Evolutionary conservation across 2,888 invertebrate species (phyloP).

Genomic region (Clunio marinus): DNA sequence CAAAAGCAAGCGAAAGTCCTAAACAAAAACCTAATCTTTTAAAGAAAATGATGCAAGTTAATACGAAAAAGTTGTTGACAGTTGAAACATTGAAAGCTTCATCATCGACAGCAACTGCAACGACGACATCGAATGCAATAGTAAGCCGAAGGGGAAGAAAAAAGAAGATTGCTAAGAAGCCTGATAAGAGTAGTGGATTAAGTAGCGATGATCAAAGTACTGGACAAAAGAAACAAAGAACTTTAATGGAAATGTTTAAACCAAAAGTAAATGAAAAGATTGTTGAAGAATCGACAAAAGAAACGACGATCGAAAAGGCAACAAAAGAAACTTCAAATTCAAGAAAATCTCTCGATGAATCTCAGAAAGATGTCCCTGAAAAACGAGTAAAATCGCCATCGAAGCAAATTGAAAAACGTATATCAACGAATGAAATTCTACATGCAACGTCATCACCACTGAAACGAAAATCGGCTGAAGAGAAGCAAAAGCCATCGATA

Average conservation of each 20-base stretch:
- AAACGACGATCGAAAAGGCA: constrained; percentile 41
- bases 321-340: constrained; percentile 36
- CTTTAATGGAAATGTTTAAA: constrained; percentile 49
- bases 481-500: constrained; percentile 40
- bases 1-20: constrained; percentile 40
- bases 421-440: not conserved
- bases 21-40: constrained; percentile 13
- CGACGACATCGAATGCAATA: no score
- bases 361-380: not conserved
- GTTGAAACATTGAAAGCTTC: not conserved
- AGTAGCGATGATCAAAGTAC: constrained; percentile 40
- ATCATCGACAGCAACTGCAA: no score
- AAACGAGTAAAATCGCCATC: not conserved
- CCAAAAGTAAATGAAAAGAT: constrained; percentile 44
- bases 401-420: not conserved
- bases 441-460: not conserved
- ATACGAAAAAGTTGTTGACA: not conserved
- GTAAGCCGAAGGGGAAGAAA: not conserved
- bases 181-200: constrained; percentile 14
- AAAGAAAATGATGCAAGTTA: constrained; percentile 20
- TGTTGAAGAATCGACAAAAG: constrained; percentile 45
- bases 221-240: constrained; percentile 46
- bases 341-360: not conserved
- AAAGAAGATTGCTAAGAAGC: not conserved
- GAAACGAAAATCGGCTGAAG: constrained; percentile 39